Evolutionary conservation across 2,113 vertebrate genomes (phyloP), one percentile per base, ranked within the genome.

Genomic region (Vireo altiloquus): DNA sequence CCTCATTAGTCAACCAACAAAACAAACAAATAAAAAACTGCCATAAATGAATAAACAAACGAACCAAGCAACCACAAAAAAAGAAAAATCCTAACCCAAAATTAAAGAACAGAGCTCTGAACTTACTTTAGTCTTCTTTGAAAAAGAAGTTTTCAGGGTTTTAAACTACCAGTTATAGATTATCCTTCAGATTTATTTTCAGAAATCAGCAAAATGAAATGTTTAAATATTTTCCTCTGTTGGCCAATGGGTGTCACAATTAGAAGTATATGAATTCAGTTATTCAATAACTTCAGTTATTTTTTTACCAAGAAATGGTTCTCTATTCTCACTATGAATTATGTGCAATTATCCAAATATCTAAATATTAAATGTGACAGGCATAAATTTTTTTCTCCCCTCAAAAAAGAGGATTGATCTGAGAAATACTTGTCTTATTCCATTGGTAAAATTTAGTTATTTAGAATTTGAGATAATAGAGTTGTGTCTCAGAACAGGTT

Each of bases 11-110:
- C 19, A 46, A 44, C 17, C 6, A 80, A 11, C 2, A 42, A 81
- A 89, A 17, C 6, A 84, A 47, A 57, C 6, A 57, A 81, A 57
- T 4, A 20, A 57, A 79, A 53, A 54, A 2, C 4, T 19, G 2
- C 5, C 78, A 53, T 25, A 78, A 64, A 63, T 11, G 2, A 72
- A 39, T 0, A 0, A n/a, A 31, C 2, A 2, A 71, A 35, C 10
- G 3, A 66, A 35, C 12, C 10, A 49, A 70, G 5, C 44, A 57
- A 27, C 9, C 22, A 54, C 3, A 13, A 16, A n/a, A 35, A 42
- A 12, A 42, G 14, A 44, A 68, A 28, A 8, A 0, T 15, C 15
- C 6, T 33, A n/a, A n/a, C 8, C 8, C 7, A 53, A 42, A 87
- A 30, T 33, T 8, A 42, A 63, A 50, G 23, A 56, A 30, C 2